These are phyloP conservation scores for Sericinus montela DNA, from an alignment of 2,888 invertebrate species.

Conservation along the genomic window DNA sequence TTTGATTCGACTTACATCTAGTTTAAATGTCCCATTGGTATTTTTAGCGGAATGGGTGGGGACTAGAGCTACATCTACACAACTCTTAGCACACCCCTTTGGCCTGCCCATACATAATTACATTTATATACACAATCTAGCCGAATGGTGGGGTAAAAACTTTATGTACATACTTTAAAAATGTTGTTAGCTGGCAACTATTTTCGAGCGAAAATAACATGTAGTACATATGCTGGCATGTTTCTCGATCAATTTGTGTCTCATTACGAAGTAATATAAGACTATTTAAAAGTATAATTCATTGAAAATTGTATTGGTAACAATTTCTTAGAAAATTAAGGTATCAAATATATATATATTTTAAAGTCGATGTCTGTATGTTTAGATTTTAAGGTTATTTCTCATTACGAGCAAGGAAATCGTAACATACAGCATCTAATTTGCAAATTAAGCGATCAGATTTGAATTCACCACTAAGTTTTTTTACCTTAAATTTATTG, in stretches of 20 bases:
- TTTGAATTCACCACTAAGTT: neutral
- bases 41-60: slow-evolving; percentile 29
- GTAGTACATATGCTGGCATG: slow-evolving; percentile 2
- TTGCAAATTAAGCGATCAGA: neutral
- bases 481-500: neutral
- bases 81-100: slow-evolving; percentile 25
- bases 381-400: neutral
- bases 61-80: slow-evolving; percentile 15
- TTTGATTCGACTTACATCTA: slow-evolving; percentile 40
- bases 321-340: neutral
- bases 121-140: slow-evolving; percentile 1
- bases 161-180: slow-evolving; percentile 1
- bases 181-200: slow-evolving; percentile 3
- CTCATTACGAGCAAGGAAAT: neutral
- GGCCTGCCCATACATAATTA: slow-evolving; percentile 3
- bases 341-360: neutral
- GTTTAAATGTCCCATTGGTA: slow-evolving; percentile 25
- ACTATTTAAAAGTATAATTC: slow-evolving; percentile 15
- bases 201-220: slow-evolving; percentile 11
- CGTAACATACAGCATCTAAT: neutral
- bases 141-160: neutral
- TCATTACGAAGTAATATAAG: slow-evolving; percentile 11
- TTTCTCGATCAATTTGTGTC: slow-evolving; percentile 3
- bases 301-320: neutral
- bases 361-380: neutral